A percentile compares a stretch with the other conserved stretches of the same genome.
phyloP scores from a whole-genome alignment of 1,140 invertebrate species.

The Microplitis demolitor region DNA sequence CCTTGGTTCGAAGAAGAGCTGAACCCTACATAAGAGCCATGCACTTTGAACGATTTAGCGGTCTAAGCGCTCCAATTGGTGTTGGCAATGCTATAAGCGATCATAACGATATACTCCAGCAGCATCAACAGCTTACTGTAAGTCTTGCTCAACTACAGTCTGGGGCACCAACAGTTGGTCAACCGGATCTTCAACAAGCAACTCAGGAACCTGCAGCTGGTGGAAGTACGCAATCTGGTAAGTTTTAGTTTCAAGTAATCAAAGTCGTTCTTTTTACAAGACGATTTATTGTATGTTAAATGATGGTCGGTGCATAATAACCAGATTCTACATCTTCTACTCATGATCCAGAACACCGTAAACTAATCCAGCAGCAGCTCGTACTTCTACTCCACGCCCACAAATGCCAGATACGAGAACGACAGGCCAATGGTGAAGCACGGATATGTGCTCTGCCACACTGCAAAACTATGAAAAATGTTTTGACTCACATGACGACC shows the following conservation, averaged over 20 bases:
- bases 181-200: constrained; percentile 72
- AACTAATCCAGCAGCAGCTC: constrained; percentile 98
- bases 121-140: constrained; percentile 70
- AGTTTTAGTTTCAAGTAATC: constrained; percentile 5
- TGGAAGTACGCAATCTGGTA: constrained; percentile 48
- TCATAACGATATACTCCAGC: constrained; percentile 67
- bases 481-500: constrained; percentile 98
- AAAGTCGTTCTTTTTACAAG: background rate
- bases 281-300: background rate
- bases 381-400: constrained; percentile 97
- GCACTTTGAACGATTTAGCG: constrained; percentile 56
- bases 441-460: constrained; percentile 91
- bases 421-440: constrained; percentile 76
- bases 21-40: constrained; percentile 54
- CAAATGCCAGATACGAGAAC: constrained; percentile 95
- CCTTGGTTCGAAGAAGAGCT: constrained; percentile 63
- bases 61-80: constrained; percentile 47
- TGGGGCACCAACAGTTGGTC: constrained; percentile 69
- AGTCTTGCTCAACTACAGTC: constrained; percentile 73
- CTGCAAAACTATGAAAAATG: constrained; percentile 99
- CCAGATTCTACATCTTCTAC: constrained; percentile 54
- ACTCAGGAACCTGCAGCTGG: constrained; percentile 66
- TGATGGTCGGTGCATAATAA: constrained; percentile 8
- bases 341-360: constrained; percentile 93
- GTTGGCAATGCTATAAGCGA: constrained; percentile 53